Conservation (phyloP, 2,113 vertebrate genomes). For the Passer montanus region DNA sequence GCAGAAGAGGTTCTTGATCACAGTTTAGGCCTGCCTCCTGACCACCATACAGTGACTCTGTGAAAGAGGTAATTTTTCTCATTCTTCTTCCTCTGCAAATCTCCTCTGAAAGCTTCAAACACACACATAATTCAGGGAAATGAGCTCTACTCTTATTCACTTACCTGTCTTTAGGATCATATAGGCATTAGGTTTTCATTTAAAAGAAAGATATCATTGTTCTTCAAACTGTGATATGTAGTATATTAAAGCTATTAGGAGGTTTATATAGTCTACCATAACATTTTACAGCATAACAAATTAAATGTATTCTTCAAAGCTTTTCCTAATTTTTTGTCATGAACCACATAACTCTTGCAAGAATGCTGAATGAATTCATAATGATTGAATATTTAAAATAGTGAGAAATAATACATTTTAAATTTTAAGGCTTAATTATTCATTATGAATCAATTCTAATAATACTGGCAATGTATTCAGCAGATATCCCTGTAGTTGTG, state of each 20-base stretch:
- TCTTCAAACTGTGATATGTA: not conserved
- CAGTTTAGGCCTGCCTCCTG: not conserved
- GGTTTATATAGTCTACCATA: not conserved
- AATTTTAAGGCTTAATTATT: not conserved
- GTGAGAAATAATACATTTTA: not conserved
- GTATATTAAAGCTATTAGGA: not conserved
- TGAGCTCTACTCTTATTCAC: not conserved
- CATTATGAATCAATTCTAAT: not conserved
- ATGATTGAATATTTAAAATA: not conserved
- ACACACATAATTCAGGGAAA: not conserved
- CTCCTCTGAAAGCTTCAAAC: not conserved
- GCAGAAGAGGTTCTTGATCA: not conserved
- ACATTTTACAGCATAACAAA: not conserved
- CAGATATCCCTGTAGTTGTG: not conserved
- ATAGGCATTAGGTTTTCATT: not conserved
- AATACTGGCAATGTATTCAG: not conserved
- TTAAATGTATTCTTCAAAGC: not conserved
- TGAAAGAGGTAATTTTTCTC: not conserved
- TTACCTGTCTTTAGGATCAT: not conserved
- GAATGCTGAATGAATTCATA: constrained; percentile 9
- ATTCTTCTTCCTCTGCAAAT: not conserved
- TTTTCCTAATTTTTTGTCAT: constrained; percentile 9
- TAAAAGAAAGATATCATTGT: not conserved
- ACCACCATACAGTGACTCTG: not conserved
- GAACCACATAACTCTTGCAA: not conserved